Conservation (phyloP, 1,140 invertebrate species). For the Bombus impatiens region DNA sequence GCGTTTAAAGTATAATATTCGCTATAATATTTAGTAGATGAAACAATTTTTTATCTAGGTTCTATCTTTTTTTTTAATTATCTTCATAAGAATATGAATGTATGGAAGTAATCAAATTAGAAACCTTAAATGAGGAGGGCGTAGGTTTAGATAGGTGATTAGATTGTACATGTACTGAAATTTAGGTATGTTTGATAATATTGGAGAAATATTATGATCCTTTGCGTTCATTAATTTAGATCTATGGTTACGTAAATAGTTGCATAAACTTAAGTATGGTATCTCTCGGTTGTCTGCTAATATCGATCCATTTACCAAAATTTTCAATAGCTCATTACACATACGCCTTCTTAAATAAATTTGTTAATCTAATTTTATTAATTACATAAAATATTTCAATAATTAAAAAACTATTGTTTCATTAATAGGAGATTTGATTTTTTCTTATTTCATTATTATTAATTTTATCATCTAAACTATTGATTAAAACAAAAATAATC, state of each 20-base stretch:
- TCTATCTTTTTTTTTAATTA: too few relatives aligned
- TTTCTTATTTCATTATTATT: neutral
- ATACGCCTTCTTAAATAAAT: neutral
- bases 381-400: neutral
- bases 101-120: neutral
- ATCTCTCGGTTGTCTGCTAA: slow-evolving; percentile 2
- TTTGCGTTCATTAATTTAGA: neutral
- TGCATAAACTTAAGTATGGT: slow-evolving; percentile 13
- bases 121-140: neutral
- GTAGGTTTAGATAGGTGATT: neutral
- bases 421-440: neutral
- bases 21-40: too few relatives aligned
- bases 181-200: slow-evolving; percentile 15
- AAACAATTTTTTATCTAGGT: too few relatives aligned
- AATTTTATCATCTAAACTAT: too few relatives aligned
- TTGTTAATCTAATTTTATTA: neutral
- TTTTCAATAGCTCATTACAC: neutral
- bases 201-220: too few relatives aligned
- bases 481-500: too few relatives aligned
- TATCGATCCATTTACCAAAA: slow-evolving; percentile 23
- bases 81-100: too few relatives aligned
- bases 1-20: too few relatives aligned
- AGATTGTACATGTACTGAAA: slow-evolving; percentile 8
- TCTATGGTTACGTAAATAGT: neutral
- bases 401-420: neutral